Evolutionary conservation across 1,140 invertebrate species (phyloP), one percentile per base, ranked within the genome.

Genomic region (Halesus radiatus): DNA sequence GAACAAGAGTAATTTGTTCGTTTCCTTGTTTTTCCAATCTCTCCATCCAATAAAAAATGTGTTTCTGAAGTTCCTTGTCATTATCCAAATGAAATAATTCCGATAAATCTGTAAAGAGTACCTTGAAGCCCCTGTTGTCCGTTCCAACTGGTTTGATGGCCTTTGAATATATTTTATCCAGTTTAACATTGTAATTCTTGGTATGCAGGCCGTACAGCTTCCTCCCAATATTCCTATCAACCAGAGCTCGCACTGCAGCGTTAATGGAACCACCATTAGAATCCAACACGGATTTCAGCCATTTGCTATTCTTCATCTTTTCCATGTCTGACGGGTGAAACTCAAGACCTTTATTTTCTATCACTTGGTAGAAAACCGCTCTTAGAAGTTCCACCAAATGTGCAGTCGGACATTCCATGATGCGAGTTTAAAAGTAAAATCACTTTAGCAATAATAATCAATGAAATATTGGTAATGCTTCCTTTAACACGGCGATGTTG

Each of bases 21-120:
- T 32, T 29, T 66, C 29, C 32, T 66, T 66, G 23, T 29, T 29
- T 26, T 15, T 66, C 1, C 3, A 66, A 13, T 66, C 32, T 66
- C 26, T 66, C 62, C 23, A 66, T 32, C 62, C 62, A 66, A 66
- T 66, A 66, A 29, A 37, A 18, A 3, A 66, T 18, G 32, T 66
- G 8, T 16, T 32, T 3, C 13, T 0, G 0, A 13, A 66, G 1
- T 37, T 66, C 32, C 3, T 13, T 26, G 26, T 3, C 6, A 37
- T 3, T 29, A 3, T 15, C n/a, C 10, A 56, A n/a, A 22, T 60
- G 0, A 1, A 2, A 0, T 22, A 66, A 29, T 29, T 66, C 26
- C 1, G 62, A 15, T 8, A 66, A 32, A 32, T 66, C 62, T 15
- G 37, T 10, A n/a, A 29, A 37, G 0, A 66, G 32, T 37, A 66